Base-by-base conservation (phyloP, 2,797 vertebrate species). In the Orestias chungarensis region DNA sequence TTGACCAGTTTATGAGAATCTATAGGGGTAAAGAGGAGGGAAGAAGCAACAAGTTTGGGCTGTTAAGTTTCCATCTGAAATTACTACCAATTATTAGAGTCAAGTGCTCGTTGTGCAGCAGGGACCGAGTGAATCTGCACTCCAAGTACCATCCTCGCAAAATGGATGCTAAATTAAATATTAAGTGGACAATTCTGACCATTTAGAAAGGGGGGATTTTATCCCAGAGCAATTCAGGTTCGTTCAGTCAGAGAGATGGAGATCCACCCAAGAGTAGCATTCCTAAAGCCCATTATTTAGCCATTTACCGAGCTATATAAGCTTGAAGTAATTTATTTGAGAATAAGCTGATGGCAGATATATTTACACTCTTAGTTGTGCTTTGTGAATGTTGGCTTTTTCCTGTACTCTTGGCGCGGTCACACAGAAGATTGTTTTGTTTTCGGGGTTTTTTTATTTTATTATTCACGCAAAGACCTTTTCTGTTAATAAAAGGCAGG, bases 401-500 rank as follows among this genome's bases (percentile, higher is more conserved):
- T 76, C 78, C 43, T 8, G 78, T 83, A 82, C 87, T 91, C 87
- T 86, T 85, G 87, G 81, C 82, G 83, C 66, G 77, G 87, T 90
- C 91, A 82, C 89, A 90, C 76, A 88, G 85, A 86, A 87, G 80
- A 86, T 85, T 81, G 6, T 2, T 25, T 84, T 88, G 90, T 92
- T 89, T n/a, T n/a, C n/a, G n/a, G n/a, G n/a, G n/a, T n/a, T n/a
- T n/a, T n/a, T n/a, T n/a, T n/a, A n/a, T n/a, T n/a, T n/a, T n/a
- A n/a, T n/a, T n/a, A n/a, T n/a, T 88, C 31, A 92, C 88, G 91
- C 87, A 85, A 82, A 64, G 89, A 88, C 86, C 91, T 93, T 93
- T 64, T 92, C n/a, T 91, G 88, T 92, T 91, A 91, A 87, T 91
- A 78, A 91, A 88, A 93, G 91, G 91, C 92, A 93, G 91, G 88